Conservation (phyloP, 2,113 vertebrate genomes). For the Bufo gargarizans region DNA sequence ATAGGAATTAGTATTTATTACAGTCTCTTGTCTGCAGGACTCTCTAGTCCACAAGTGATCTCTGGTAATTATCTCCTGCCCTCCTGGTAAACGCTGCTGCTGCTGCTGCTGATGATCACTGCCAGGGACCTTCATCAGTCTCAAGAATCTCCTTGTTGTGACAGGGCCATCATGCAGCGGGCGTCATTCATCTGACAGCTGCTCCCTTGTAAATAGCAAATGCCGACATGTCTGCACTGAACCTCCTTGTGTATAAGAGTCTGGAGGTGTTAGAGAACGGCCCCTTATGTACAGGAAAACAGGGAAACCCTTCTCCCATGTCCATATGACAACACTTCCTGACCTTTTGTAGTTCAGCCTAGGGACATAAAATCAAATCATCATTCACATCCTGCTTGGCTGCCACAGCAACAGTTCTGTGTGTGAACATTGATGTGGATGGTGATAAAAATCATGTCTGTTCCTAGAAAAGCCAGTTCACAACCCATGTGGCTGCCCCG, state of each 20-base stretch:
- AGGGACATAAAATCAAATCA: too few relatives aligned
- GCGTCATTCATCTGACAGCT: neutral
- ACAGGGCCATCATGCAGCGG: neutral
- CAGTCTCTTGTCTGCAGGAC: too few relatives aligned
- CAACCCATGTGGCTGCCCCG: too few relatives aligned
- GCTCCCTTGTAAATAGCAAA: neutral
- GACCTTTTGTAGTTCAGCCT: too few relatives aligned
- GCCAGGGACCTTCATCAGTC: neutral
- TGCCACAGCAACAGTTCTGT: neutral
- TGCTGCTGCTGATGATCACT: neutral
- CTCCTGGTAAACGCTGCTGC: neutral
- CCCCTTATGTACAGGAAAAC: too few relatives aligned
- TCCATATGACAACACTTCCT: neutral
- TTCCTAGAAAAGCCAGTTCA: too few relatives aligned
- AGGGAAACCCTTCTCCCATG: neutral
- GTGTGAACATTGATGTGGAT: neutral
- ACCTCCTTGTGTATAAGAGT: neutral
- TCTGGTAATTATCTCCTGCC: neutral
- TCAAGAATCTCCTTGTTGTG: neutral
- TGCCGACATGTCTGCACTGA: neutral
- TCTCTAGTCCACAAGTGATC: neutral
- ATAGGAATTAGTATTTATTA: too few relatives aligned
- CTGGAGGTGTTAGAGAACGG: neutral
- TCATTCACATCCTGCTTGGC: too few relatives aligned
- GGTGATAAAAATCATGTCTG: neutral